Percentiles rank a stretch among this genome's conserved stretches.
These are phyloP conservation scores for Sinopyrophorus schimmeli DNA, from an alignment of 2,888 invertebrate species.

Conservation along the genomic window DNA sequence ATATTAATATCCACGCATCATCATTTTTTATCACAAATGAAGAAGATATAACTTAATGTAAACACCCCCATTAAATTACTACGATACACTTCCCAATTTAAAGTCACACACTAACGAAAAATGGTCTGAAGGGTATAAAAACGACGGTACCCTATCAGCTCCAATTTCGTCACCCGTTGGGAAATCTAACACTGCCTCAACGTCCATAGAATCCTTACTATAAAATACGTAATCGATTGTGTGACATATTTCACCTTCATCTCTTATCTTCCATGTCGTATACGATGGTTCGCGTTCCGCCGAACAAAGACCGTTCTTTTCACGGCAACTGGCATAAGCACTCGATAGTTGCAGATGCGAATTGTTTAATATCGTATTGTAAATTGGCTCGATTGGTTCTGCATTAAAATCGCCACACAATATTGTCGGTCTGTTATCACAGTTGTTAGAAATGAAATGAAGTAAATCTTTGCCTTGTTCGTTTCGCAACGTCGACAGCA, in stretches of 20 bases:
- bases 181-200: conserved; percentile 61
- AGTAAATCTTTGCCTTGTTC: conserved; percentile 72
- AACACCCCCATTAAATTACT: conserved; percentile 7
- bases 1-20: conserved; percentile 8
- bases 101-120: conserved; percentile 73
- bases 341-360: conserved; percentile 55
- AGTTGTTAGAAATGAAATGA: conserved; percentile 59
- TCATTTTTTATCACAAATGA: conserved; percentile 12
- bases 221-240: conserved; percentile 78
- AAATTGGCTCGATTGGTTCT: conserved; percentile 71
- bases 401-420: conserved; percentile 79
- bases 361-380: conserved; percentile 61
- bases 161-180: conserved; percentile 71
- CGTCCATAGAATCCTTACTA: conserved; percentile 60
- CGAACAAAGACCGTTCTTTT: conserved; percentile 35
- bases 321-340: conserved; percentile 57
- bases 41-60: conserved; percentile 2
- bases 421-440: conserved; percentile 61
- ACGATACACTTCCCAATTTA: conserved; percentile 30
- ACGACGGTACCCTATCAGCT: conserved; percentile 66
- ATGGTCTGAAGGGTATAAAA: conserved; percentile 75
- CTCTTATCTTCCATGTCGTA: conserved; percentile 77
- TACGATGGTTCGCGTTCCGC: conserved; percentile 66
- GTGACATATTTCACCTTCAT: conserved; percentile 71
- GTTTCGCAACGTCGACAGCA: conserved; percentile 68